These are phyloP conservation scores for Drosophila kambysellisi DNA, from an alignment of 2,888 invertebrate genomes.

Conservation along the genomic window DNA sequence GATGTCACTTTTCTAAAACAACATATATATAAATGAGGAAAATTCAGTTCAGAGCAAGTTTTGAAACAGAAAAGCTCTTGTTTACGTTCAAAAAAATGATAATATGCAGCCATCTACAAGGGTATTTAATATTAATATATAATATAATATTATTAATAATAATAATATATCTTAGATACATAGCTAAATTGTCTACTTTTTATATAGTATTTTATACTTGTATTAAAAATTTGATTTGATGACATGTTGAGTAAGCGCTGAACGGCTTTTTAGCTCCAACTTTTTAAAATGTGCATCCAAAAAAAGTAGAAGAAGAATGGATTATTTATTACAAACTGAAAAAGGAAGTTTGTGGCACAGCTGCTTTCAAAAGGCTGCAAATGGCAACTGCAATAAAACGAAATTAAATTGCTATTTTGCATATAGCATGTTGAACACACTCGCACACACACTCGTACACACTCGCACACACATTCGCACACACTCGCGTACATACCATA, in stretches of 20 bases:
- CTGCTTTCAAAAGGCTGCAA: conserved; percentile 66
- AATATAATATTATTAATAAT: too few species aligned
- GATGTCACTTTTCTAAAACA: neutral
- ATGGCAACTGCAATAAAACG: conserved; percentile 76
- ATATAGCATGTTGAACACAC: conserved; percentile 27
- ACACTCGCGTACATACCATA: conserved; percentile 38
- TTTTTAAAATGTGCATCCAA: conserved; percentile 50
- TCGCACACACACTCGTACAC: conserved; percentile 37
- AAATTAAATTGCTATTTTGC: conserved; percentile 80
- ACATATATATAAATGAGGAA: too few species aligned
- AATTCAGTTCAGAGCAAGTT: neutral
- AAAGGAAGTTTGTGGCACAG: conserved; percentile 50
- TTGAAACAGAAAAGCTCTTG: neutral
- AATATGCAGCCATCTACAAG: neutral
- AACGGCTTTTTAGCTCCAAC: conserved; percentile 10
- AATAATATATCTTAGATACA: too few species aligned
- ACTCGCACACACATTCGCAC: conserved; percentile 6
- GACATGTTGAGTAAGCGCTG: neutral
- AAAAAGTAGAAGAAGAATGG: conserved; percentile 18
- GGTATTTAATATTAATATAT: neutral
- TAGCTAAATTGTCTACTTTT: neutral
- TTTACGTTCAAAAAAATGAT: neutral
- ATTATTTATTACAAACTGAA: conserved; percentile 62
- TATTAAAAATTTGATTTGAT: neutral
- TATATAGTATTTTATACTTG: neutral